phyloP scores from a whole-genome alignment of 2,113 vertebrate species.

The Sus scrofa region DNA sequence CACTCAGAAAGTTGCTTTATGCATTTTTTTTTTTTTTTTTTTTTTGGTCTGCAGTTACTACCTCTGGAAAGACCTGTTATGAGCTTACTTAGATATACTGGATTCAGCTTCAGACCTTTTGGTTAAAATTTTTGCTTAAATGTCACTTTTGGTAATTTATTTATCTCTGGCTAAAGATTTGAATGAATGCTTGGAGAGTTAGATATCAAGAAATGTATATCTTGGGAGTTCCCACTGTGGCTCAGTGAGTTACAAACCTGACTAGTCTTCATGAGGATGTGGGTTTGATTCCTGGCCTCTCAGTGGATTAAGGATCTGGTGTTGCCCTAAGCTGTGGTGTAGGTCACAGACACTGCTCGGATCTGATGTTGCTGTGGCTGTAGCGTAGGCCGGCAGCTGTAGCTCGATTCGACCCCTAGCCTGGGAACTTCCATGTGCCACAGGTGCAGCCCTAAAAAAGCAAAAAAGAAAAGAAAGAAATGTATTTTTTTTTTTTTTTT shows the following conservation, averaged over 20 bases:
- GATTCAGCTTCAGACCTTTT: not conserved
- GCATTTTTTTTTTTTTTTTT: not conserved
- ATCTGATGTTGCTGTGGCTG: too few species aligned
- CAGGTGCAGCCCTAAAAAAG: too few species aligned
- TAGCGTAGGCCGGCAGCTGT: too few species aligned
- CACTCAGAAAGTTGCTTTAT: not conserved
- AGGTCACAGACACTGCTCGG: too few species aligned
- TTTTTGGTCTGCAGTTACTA: not conserved
- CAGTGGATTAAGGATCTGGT: too few species aligned
- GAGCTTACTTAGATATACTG: not conserved
- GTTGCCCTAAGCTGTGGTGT: too few species aligned
- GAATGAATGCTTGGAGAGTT: constrained; percentile 36
- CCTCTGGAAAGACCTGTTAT: not conserved
- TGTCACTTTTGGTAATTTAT: not conserved
- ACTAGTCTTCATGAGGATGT: too few species aligned
- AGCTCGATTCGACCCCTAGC: too few species aligned
- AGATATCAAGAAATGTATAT: constrained; percentile 17
- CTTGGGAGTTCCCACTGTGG: not conserved
- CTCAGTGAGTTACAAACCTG: too few species aligned
- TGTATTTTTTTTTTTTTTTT: too few species aligned
- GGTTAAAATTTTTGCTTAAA: constrained; percentile 35
- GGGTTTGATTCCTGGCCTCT: too few species aligned
- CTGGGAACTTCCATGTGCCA: too few species aligned
- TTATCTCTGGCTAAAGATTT: not conserved
- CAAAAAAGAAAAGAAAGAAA: not conserved